Conservation (phyloP, 2,113 vertebrate species). For the Trochalopteron elliotii region DNA sequence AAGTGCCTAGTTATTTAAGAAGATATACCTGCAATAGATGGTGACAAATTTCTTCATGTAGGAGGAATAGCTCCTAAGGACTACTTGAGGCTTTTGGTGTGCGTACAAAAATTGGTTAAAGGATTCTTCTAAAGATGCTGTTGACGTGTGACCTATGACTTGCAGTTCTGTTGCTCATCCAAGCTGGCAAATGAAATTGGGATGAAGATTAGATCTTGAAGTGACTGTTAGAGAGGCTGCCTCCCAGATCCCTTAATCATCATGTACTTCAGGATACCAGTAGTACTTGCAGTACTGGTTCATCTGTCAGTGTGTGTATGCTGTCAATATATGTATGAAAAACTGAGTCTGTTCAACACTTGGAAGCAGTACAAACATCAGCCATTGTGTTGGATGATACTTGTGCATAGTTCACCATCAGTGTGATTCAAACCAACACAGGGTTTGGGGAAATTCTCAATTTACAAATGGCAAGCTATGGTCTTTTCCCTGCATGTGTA, state of each 20-base stretch:
- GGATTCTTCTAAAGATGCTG: not conserved
- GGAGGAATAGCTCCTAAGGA: not conserved
- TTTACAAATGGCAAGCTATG: not conserved
- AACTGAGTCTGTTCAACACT: not conserved
- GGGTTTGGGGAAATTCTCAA: not conserved
- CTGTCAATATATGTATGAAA: not conserved
- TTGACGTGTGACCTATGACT: not conserved
- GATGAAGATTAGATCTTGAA: not conserved
- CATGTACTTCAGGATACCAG: not conserved
- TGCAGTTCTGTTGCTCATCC: not conserved
- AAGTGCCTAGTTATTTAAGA: not conserved
- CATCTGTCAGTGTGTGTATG: not conserved
- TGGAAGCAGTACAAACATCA: not conserved
- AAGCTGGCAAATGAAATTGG: not conserved
- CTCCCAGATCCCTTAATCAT: not conserved
- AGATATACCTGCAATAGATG: not conserved
- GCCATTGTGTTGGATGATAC: not conserved
- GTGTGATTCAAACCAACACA: not conserved
- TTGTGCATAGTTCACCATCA: not conserved
- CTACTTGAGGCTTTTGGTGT: not conserved
- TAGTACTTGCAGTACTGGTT: not conserved
- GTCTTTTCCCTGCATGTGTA: not conserved
- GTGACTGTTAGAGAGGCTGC: not conserved
- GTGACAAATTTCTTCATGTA: not conserved
- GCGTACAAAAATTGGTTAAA: not conserved